These are phyloP conservation scores for Erythrocebus patas DNA, from an alignment of 2,113 vertebrate genomes.

Conservation along the genomic window DNA sequence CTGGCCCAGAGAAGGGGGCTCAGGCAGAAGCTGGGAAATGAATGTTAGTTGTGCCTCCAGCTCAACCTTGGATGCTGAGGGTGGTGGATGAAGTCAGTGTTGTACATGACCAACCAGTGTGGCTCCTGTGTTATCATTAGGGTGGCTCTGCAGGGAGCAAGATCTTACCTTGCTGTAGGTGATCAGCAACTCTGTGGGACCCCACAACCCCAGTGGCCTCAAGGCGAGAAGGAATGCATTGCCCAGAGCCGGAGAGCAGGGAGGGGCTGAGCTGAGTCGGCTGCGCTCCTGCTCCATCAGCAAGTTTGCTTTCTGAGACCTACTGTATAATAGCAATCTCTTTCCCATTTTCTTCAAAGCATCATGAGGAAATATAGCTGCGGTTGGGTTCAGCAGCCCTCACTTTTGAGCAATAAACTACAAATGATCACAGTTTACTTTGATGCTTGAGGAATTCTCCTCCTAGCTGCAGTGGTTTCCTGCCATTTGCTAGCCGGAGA, in stretches of 20 bases:
- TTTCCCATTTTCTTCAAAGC: constrained; percentile 69
- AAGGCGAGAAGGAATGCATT: fast-evolving
- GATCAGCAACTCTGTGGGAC: not conserved
- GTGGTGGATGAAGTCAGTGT: not conserved
- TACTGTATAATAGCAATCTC: constrained; percentile 42
- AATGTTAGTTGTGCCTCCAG: not conserved
- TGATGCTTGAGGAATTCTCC: constrained; percentile 54
- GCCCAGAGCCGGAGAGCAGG: fast-evolving
- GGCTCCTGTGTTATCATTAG: too few relatives aligned
- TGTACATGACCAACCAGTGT: not conserved
- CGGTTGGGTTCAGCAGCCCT: constrained; percentile 52
- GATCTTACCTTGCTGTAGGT: not conserved
- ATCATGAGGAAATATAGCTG: constrained; percentile 45
- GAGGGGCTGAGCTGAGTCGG: not conserved
- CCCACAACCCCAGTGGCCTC: too few relatives aligned
- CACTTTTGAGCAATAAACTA: constrained; percentile 60
- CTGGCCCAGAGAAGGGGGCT: not conserved
- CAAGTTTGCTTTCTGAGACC: constrained; percentile 68
- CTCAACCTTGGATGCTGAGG: not conserved
- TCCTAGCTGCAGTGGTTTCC: not conserved
- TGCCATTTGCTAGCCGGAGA: constrained; percentile 24
- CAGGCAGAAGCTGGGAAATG: not conserved
- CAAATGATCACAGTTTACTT: constrained; percentile 63
- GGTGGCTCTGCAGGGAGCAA: not conserved
- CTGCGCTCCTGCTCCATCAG: not conserved